Evolutionary conservation across 2,113 vertebrate genomes (phyloP).

Genomic region (Crotalus tigris): DNA sequence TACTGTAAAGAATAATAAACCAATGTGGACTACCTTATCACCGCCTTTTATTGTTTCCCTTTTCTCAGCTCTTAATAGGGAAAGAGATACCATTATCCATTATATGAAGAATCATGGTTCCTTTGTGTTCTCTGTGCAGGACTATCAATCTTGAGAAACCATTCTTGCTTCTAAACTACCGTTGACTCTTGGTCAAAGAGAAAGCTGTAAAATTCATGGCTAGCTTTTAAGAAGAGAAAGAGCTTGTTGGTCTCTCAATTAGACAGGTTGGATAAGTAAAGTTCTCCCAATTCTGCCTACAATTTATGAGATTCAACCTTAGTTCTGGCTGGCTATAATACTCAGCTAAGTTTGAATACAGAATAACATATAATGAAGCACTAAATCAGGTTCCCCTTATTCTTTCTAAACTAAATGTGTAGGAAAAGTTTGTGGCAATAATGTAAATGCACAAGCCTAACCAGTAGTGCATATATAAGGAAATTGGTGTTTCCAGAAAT

Average conservation of each 20-base stretch:
- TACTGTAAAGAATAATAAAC: neutral
- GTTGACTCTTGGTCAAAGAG: neutral
- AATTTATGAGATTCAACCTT: neutral
- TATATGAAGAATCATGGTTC: neutral
- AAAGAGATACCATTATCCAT: neutral
- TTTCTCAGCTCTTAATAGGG: neutral
- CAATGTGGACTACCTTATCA: neutral
- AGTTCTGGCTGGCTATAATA: neutral
- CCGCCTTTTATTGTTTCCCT: neutral
- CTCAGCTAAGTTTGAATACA: neutral
- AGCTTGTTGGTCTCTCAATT: neutral
- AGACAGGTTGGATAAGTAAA: neutral
- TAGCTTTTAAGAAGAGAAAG: constrained; percentile 16
- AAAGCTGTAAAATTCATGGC: neutral
- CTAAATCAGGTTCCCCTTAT: neutral
- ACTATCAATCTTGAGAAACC: neutral
- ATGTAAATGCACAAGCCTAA: neutral
- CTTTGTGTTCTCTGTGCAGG: neutral
- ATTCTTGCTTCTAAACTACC: neutral
- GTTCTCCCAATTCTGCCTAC: neutral
- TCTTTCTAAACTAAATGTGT: neutral
- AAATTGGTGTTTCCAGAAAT: neutral
- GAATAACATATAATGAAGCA: neutral
- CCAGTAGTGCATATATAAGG: neutral
- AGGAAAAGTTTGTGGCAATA: neutral